phyloP scores from a whole-genome alignment of 2,888 invertebrate species.

The Drosophila mulleri region DNA sequence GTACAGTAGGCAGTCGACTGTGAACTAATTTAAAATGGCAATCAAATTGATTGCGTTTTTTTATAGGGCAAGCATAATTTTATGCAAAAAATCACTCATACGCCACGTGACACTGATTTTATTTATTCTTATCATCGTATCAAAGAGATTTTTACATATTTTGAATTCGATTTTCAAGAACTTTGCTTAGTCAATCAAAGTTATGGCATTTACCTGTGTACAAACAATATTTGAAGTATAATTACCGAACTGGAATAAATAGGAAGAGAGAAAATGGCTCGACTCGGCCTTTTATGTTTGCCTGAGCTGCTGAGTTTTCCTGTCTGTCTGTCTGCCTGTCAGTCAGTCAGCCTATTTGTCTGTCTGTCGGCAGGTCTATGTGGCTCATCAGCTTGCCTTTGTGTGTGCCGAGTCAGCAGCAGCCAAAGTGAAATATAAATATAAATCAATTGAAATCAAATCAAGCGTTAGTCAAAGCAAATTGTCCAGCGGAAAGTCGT shows the following conservation, averaged over 20 bases:
- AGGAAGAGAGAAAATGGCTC: slow-evolving; percentile 6
- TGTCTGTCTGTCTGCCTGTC: background rate
- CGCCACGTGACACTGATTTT: background rate
- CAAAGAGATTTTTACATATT: slow-evolving; percentile 8
- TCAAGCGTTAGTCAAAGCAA: slow-evolving; percentile 51
- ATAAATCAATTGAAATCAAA: slow-evolving; percentile 57
- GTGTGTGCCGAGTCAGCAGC: slow-evolving; percentile 31
- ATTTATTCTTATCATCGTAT: slow-evolving; percentile 1
- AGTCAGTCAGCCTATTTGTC: slow-evolving; percentile 4
- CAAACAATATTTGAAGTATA: slow-evolving; percentile 30
- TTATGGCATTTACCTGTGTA: slow-evolving; percentile 20
- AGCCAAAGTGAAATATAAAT: slow-evolving; percentile 39
- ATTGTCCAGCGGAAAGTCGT: slow-evolving; percentile 29
- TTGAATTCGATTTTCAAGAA: slow-evolving; percentile 23
- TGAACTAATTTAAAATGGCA: background rate
- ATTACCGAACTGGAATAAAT: slow-evolving; percentile 27
- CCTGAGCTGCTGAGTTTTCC: background rate
- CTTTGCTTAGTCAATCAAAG: slow-evolving; percentile 11
- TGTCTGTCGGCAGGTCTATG: background rate
- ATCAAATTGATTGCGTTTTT: background rate
- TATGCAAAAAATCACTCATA: background rate
- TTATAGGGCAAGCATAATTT: background rate
- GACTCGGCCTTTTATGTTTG: slow-evolving; percentile 10
- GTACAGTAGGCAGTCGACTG: background rate
- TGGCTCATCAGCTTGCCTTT: slow-evolving; percentile 20